These are phyloP conservation scores for Cephus pulcher DNA, from an alignment of 2,888 invertebrate genomes.

Conservation along the genomic window DNA sequence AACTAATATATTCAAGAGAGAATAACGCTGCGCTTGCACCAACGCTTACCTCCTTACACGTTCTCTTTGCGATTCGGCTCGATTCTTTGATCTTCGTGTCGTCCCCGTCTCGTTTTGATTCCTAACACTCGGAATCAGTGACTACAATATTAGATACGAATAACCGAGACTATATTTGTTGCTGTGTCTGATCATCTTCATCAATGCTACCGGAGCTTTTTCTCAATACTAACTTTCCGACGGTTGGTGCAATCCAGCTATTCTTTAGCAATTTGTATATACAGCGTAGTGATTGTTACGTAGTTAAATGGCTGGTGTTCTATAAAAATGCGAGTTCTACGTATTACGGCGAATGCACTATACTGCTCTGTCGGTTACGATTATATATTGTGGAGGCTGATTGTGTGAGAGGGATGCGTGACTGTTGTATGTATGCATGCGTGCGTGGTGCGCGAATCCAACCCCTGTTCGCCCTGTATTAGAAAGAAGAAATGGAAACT, in stretches of 20 bases:
- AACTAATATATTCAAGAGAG: slow-evolving; percentile 39
- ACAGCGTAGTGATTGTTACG: slow-evolving; percentile 61
- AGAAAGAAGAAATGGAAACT: background rate
- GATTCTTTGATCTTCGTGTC: background rate
- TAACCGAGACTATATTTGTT: background rate
- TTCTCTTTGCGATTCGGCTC: background rate
- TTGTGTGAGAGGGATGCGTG: background rate
- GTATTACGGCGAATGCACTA: slow-evolving; percentile 29
- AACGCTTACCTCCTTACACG: slow-evolving; percentile 33
- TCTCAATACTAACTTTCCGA: slow-evolving; percentile 13
- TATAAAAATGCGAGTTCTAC: slow-evolving; percentile 45
- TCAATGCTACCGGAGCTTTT: background rate
- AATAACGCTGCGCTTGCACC: slow-evolving; percentile 48
- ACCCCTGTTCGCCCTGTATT: background rate
- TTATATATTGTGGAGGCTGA: background rate
- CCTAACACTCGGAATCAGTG: background rate
- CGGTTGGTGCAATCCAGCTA: slow-evolving; percentile 50
- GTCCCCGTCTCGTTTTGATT: background rate
- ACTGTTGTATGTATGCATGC: background rate
- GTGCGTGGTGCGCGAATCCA: background rate
- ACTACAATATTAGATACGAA: background rate
- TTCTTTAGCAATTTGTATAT: slow-evolving; percentile 59
- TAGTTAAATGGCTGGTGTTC: slow-evolving; percentile 61
- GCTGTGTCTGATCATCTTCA: background rate
- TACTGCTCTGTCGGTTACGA: background rate